A percentile compares a stretch with the other conserved stretches of the same genome.
Conservation (phyloP, 2,888 invertebrate species). For the Eupithecia exiguata region DNA sequence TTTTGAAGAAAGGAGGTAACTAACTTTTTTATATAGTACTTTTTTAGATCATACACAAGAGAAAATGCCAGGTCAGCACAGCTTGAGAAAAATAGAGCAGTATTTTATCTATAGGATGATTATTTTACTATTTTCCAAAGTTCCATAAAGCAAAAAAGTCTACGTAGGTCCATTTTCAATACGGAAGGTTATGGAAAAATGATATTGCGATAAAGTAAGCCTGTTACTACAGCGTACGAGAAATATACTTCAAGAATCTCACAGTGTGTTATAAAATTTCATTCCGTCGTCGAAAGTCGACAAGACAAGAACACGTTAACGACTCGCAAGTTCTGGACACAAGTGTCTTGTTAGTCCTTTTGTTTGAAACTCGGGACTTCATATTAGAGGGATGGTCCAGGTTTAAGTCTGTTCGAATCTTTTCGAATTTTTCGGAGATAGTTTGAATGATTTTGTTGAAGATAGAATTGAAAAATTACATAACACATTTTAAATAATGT, state of each 20-base stretch:
- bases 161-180: neutral
- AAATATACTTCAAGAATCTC: neutral
- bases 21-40: neutral
- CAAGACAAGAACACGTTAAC: conserved; percentile 45
- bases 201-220: neutral
- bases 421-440: neutral
- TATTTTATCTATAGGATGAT: too few species aligned
- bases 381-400: conserved; percentile 6
- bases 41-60: neutral
- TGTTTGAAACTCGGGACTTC: conserved; percentile 39
- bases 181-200: neutral
- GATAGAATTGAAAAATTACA: neutral
- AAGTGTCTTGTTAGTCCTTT: conserved; percentile 45
- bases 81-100: neutral
- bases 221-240: neutral
- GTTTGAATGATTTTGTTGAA: neutral
- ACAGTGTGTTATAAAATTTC: conserved; percentile 17
- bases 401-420: neutral
- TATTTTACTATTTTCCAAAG: neutral
- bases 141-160: neutral
- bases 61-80: neutral
- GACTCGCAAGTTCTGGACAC: conserved; percentile 41
- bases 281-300: conserved; percentile 23
- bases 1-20: neutral
- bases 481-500: neutral